A percentile compares a stretch with the other conserved stretches of the same genome.
These are phyloP conservation scores for Amyelois transitella DNA, from an alignment of 1,140 invertebrate species.

Conservation along the genomic window DNA sequence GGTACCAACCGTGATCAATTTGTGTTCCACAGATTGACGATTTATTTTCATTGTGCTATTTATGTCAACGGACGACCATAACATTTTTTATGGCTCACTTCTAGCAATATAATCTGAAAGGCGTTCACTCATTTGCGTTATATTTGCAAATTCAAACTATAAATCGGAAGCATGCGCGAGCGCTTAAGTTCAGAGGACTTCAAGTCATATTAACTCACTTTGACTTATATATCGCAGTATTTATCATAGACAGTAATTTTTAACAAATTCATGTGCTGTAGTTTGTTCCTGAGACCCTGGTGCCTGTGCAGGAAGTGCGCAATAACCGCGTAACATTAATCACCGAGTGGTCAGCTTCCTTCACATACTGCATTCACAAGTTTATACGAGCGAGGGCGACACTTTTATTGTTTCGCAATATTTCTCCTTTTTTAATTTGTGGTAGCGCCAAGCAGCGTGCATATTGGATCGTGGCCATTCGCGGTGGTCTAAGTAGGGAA, in stretches of 20 bases:
- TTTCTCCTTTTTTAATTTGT: constrained; percentile 22
- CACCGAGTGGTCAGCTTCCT: constrained; percentile 37
- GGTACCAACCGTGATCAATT: constrained; percentile 2
- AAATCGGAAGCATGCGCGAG: constrained; percentile 18
- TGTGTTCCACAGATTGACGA: constrained; percentile 9
- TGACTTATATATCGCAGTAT: background rate
- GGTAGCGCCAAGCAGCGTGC: background rate
- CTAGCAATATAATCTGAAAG: constrained; percentile 22
- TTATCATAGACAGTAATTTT: background rate
- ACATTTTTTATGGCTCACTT: constrained; percentile 17
- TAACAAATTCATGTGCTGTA: background rate
- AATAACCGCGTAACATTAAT: constrained; percentile 46
- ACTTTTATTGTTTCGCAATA: constrained; percentile 46
- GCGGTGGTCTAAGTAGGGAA: background rate
- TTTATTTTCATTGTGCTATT: constrained; percentile 21
- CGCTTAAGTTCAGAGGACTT: background rate
- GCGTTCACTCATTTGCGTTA: constrained; percentile 21
- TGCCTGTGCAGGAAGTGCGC: constrained; percentile 42
- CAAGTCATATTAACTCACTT: background rate
- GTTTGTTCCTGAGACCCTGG: background rate
- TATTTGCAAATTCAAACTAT: constrained; percentile 33
- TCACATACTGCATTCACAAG: constrained; percentile 11
- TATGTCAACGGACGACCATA: constrained; percentile 37
- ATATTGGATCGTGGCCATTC: background rate
- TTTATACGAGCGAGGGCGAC: constrained; percentile 24